Percentiles rank a stretch among this genome's conserved stretches.
These are phyloP conservation scores for Sinocyclocheilus rhinocerous DNA, from an alignment of 2,113 vertebrate species.

Conservation along the genomic window DNA sequence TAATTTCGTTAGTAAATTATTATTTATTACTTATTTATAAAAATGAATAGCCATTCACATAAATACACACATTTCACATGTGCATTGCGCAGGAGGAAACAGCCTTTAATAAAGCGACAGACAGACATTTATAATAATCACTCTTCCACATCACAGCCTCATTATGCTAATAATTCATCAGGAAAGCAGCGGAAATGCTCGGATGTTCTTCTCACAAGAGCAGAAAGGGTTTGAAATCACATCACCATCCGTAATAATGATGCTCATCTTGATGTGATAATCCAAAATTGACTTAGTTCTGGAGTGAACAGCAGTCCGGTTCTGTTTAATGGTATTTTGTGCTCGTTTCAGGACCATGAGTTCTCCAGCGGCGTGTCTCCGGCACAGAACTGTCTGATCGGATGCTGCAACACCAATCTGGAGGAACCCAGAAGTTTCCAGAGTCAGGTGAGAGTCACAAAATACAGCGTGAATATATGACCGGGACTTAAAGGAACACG, in stretches of 20 bases:
- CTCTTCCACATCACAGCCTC: not conserved
- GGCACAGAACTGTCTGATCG: slow-evolving; percentile 73
- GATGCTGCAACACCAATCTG: slow-evolving; percentile 74
- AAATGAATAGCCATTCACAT: not conserved
- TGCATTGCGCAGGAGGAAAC: not conserved
- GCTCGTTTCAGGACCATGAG: slow-evolving; percentile 67
- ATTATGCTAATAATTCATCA: not conserved
- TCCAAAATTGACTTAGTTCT: too few species aligned
- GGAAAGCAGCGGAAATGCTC: not conserved
- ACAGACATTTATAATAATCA: not conserved
- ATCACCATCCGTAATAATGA: too few species aligned
- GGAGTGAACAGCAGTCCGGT: too few species aligned
- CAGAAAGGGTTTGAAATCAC: not conserved
- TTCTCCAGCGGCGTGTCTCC: slow-evolving; percentile 57
- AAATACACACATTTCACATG: not conserved
- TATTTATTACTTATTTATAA: too few species aligned
- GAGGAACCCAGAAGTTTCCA: slow-evolving; percentile 72
- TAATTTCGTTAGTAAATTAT: too few species aligned
- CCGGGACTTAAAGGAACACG: too few species aligned
- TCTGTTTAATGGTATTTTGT: not conserved
- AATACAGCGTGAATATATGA: slow-evolving; percentile 54
- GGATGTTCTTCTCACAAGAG: not conserved
- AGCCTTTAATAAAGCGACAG: not conserved
- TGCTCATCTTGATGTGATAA: too few species aligned
- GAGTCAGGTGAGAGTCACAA: slow-evolving; percentile 69